Evolutionary conservation across 2,113 vertebrate species (phyloP).

Genomic region (Columba livia): DNA sequence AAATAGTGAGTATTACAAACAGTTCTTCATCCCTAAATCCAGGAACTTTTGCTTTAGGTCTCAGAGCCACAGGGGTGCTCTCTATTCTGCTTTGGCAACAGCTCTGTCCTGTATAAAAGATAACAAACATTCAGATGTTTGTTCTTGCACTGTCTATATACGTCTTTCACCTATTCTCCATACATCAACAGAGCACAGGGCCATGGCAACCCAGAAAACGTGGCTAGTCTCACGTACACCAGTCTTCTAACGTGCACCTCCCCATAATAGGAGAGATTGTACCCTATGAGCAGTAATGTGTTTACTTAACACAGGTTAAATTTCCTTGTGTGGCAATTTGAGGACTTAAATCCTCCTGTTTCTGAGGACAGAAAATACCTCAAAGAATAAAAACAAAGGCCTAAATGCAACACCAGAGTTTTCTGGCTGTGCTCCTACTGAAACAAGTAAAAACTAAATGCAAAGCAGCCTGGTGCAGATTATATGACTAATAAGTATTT

Average conservation of each 20-base stretch:
- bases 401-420: not conserved
- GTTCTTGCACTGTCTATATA: not conserved
- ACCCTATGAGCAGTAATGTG: not conserved
- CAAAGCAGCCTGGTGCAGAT: not conserved
- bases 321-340: slow-evolving; percentile 41
- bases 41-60: not conserved
- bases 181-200: slow-evolving; percentile 20
- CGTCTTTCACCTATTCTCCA: not conserved
- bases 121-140: slow-evolving; percentile 35
- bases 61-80: not conserved
- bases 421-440: not conserved
- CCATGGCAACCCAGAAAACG: not conserved
- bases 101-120: slow-evolving; percentile 2
- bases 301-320: slow-evolving; percentile 45
- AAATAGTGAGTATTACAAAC: not conserved
- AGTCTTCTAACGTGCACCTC: not conserved
- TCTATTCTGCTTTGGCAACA: not conserved
- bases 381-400: slow-evolving; percentile 26
- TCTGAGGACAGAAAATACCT: slow-evolving; percentile 4
- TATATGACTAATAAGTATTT: not conserved
- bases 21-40: not conserved
- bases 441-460: not conserved
- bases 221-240: slow-evolving; percentile 34
- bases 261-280: slow-evolving; percentile 22
- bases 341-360: not conserved